Conservation (phyloP, 2,797 vertebrate species). For the Muraenolepis orangiensis region DNA sequence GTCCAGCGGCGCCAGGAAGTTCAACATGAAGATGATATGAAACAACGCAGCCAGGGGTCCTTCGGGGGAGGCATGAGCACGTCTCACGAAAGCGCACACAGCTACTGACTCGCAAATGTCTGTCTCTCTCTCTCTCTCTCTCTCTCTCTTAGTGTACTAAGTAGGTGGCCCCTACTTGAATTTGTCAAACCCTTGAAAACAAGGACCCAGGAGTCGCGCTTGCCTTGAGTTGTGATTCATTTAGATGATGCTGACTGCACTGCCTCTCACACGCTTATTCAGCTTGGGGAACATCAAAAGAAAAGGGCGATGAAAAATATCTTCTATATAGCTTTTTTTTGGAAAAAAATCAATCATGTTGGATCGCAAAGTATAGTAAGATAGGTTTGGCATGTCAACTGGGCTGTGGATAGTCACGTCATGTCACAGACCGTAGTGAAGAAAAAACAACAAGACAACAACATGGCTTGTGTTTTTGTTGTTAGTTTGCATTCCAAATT, state of each 20-base stretch:
- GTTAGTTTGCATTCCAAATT: slow-evolving; percentile 18
- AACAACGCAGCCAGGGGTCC: slow-evolving; percentile 82
- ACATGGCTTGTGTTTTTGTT: slow-evolving; percentile 27
- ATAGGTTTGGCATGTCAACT: slow-evolving; percentile 36
- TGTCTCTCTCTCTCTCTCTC: slow-evolving; percentile 38
- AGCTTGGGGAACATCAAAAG: slow-evolving; percentile 44
- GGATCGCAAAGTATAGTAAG: too few relatives aligned
- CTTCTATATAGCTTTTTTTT: slow-evolving; percentile 11
- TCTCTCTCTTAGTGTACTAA: slow-evolving; percentile 17
- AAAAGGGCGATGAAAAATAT: slow-evolving; percentile 18
- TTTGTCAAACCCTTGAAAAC: slow-evolving; percentile 32
- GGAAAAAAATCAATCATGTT: too few relatives aligned
- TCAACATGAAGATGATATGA: slow-evolving; percentile 99
- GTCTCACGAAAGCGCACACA: slow-evolving; percentile 72
- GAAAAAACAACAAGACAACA: slow-evolving; percentile 28
- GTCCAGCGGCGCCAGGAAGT: slow-evolving; percentile 90
- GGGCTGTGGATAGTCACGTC: slow-evolving; percentile 31
- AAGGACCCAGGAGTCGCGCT: too few relatives aligned
- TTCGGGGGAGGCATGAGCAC: slow-evolving; percentile 77
- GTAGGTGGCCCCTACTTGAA: slow-evolving; percentile 20
- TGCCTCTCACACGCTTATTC: slow-evolving; percentile 43
- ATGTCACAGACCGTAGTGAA: slow-evolving; percentile 17
- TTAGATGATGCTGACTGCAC: slow-evolving; percentile 48
- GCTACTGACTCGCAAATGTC: slow-evolving; percentile 68
- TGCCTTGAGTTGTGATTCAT: slow-evolving; percentile 34